Conservation (phyloP, 2,113 vertebrate genomes). For the Isurus oxyrinchus region DNA sequence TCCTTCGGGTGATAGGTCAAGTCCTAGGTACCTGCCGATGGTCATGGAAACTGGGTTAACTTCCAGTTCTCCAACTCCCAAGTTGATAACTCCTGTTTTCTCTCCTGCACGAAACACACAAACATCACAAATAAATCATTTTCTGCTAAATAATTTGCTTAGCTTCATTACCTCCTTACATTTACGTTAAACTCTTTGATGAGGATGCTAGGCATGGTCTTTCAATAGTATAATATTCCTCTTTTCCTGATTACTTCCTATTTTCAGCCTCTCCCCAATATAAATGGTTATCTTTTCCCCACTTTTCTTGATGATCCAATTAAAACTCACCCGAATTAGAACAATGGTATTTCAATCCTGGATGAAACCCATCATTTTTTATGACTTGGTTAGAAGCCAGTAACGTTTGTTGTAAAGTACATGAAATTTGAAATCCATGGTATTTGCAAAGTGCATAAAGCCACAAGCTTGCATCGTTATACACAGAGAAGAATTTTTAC, state of each 20-base stretch:
- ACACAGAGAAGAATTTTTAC: no score
- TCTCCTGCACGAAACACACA: conserved; percentile 2
- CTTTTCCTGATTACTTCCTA: neutral
- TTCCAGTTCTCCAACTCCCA: conserved; percentile 53
- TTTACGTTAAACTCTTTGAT: neutral
- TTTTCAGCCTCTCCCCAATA: neutral
- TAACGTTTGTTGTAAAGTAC: no score
- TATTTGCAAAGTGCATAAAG: no score
- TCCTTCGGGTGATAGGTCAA: conserved; percentile 54
- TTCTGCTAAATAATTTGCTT: neutral
- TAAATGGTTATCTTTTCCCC: neutral
- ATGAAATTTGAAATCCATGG: no score
- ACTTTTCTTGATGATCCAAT: neutral
- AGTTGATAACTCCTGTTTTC: neutral
- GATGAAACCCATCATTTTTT: no score
- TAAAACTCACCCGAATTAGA: neutral
- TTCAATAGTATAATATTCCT: neutral
- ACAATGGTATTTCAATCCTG: neutral
- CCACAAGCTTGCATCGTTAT: no score
- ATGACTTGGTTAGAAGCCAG: no score
- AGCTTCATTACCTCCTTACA: neutral
- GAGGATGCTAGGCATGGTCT: neutral
- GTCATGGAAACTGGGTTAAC: conserved; percentile 60
- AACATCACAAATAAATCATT: neutral
- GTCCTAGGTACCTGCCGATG: conserved; percentile 58